Base-by-base conservation (phyloP, 2,797 vertebrate genomes). In the Halcyon badia region DNA sequence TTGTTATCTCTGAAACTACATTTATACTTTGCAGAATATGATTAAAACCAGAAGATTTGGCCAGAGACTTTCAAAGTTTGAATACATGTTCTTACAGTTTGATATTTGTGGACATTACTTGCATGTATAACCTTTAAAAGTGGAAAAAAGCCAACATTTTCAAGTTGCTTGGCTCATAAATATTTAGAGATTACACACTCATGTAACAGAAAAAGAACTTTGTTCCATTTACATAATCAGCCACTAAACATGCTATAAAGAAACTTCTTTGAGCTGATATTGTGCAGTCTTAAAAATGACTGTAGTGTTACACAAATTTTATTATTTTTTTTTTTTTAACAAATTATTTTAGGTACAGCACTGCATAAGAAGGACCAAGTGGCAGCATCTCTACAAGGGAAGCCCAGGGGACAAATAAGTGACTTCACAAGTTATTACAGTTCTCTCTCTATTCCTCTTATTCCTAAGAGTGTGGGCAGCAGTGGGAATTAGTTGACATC, bases 41-140 rank as follows among this genome's bases (percentile, higher is more conserved):
- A 90, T 80, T 94, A 95, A 96, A 95, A 77, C 8, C 56, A 82
- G 82, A 95, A 83, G 1, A 1, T 89, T 87, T 80, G 94, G 60
- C 86, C 68, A 94, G 88, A 93, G 73, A 89, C 60, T 68, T 83
- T 48, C 84, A 75, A 96, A 95, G 75, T 87, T 91, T 94, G 95
- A 94, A 90, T 84, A 77, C 44, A 42, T 65, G 60, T 68, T 89
- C 75, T 61, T 94, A 52, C n/a, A 75, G 48, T 84, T 95, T 75
- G 75, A 49, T 92, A 83, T 94, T 94, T 90, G 83, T 80, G 69
- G 41, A 81, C 85, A 95, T 97, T 96, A 89, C 71, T 89, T 48
- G 73, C 39, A 9, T 84, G 17, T 77, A 39, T 90, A 89, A 93
- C 78, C 56, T 94, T 92, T 96, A 89, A 89, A 90, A 84, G 48